Evolutionary conservation across 2,888 invertebrate species (phyloP).

Genomic region (Drepanosiphum platanoidis): DNA sequence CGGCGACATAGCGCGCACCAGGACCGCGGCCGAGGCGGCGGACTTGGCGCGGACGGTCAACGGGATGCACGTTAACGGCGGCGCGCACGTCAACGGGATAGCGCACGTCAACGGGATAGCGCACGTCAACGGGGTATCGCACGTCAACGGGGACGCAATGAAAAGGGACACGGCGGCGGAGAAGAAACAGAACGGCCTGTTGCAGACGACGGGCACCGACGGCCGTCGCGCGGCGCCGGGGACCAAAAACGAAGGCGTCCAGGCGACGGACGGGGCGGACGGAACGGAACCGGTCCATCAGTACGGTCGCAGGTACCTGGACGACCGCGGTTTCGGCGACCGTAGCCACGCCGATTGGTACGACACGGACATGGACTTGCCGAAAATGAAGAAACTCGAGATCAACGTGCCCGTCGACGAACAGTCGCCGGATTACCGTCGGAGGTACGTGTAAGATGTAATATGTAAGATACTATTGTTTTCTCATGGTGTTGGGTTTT

Average conservation of each 20-base stretch:
- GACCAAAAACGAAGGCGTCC: constrained; percentile 33
- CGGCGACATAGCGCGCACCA: constrained; percentile 50
- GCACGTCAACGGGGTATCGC: background rate
- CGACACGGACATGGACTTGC: constrained; percentile 53
- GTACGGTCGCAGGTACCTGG: constrained; percentile 53
- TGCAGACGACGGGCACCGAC: constrained; percentile 16
- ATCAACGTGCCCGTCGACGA: constrained; percentile 41
- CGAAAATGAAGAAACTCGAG: constrained; percentile 56
- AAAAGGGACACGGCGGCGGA: background rate
- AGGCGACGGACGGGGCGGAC: constrained; percentile 17
- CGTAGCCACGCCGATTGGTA: constrained; percentile 35
- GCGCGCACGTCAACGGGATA: background rate
- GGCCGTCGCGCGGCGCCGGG: background rate
- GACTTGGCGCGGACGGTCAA: background rate
- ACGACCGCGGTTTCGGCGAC: constrained; percentile 49
- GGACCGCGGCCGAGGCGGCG: background rate
- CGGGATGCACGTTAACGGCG: background rate
- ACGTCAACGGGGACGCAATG: background rate
- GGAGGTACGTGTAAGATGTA: background rate
- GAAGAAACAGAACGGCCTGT: constrained; percentile 32
- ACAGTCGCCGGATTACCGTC: constrained; percentile 34
- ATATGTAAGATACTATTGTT: background rate
- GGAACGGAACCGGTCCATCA: constrained; percentile 15
- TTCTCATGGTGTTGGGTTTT: no score
- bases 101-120: background rate